Evolutionary conservation across 2,888 invertebrate species (phyloP), one percentile per base, ranked within the genome.

Genomic region (Amiota communis): DNA sequence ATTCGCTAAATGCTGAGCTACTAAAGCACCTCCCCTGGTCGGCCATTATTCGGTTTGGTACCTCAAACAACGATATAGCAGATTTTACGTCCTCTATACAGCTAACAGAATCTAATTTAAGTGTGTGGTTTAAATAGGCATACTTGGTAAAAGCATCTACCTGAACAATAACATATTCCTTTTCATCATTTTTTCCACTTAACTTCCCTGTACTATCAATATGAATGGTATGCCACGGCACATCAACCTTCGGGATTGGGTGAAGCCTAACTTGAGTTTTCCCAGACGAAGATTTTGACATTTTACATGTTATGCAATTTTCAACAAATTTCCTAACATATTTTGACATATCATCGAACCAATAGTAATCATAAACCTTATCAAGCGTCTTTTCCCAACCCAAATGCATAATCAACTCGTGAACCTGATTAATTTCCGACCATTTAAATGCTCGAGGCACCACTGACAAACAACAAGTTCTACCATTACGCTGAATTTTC

Each of bases 21-120:
- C 56, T 47, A 64, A 78, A 73, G 13, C 72, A 74, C 17, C 75
- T 69, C 8, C 75, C 72, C 56, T 74, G 70, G 49, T 74, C 75
- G 13, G 77, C 76, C n/a, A 75, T 23, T 68, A 70, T 70, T 56
- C 73, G 53, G 11, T 4, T 20, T 9, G 71, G 71, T 8, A 69
- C 46, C 1, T 65, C 67, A 72, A 75, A 72, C 46, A 72, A 46
- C 3, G 72, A 72, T 47, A 72, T 48, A n/a, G 13, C 49, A 6
- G 71, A 71, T 63, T 71, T 70, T 20, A 67, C 53, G 1, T 51
- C 70, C 9, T 53, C 17, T 12, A 74, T 67, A 63, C 71, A 73
- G 59, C 57, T 75, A 1, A 71, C 73, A 53, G 72, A 15, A 51
- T 71, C 71, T 64, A 73, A 12, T 51, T 46, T 36, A 6, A 69